Percentiles rank a stretch among this genome's conserved stretches.
Conservation (phyloP, 2,797 vertebrate genomes). For the Clarias fuscus region DNA sequence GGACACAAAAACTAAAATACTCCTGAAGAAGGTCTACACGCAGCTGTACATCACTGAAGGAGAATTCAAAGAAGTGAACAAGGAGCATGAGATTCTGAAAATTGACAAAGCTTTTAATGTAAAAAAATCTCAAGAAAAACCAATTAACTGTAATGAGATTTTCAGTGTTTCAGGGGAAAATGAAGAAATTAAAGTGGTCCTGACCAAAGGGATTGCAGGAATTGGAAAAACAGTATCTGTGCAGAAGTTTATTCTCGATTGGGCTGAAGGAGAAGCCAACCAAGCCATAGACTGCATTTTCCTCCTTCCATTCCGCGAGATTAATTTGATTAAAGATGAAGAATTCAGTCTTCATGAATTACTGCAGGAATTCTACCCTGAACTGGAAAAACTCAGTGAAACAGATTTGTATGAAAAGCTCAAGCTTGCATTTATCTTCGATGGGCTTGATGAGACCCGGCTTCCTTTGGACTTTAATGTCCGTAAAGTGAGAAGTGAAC, state of each 20-base stretch:
- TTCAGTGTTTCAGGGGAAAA: not conserved
- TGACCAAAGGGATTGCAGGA: conserved; percentile 30
- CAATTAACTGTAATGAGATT: conserved; percentile 32
- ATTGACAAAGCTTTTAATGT: not conserved
- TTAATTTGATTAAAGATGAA: not conserved
- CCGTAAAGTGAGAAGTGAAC: no score
- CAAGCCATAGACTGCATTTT: no score
- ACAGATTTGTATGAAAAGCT: not conserved
- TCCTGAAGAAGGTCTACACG: conserved; percentile 33
- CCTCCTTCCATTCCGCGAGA: no score
- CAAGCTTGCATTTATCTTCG: not conserved
- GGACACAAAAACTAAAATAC: no score
- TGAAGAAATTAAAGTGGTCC: not conserved
- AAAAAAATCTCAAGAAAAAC: not conserved
- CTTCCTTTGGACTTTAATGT: not conserved
- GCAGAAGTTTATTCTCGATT: conserved; percentile 38
- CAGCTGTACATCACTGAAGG: conserved; percentile 28
- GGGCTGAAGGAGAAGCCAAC: conserved; percentile 38
- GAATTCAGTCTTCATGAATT: conserved; percentile 3
- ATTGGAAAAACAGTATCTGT: conserved; percentile 9
- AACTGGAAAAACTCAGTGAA: not conserved
- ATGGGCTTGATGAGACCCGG: not conserved
- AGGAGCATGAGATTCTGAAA: conserved; percentile 29
- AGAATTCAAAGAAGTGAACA: not conserved
- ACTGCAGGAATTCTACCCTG: not conserved